Conservation (phyloP, 2,888 invertebrate genomes). For the Iphiclides podalirius region DNA sequence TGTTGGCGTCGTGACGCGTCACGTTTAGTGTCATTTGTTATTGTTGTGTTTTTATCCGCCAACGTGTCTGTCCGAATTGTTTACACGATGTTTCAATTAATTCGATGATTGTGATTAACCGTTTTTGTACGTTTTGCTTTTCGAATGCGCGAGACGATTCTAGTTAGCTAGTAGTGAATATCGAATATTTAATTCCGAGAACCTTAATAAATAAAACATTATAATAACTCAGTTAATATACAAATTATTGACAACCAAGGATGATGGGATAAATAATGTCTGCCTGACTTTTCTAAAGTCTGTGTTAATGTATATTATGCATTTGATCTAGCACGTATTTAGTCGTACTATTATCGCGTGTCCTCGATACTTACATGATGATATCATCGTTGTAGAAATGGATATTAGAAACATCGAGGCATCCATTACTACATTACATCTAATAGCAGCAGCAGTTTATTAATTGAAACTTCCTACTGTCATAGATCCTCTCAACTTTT, state of each 20-base stretch:
- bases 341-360: not conserved
- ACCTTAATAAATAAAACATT: too few species aligned
- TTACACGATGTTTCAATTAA: slow-evolving; percentile 29
- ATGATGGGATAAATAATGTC: too few species aligned
- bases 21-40: slow-evolving; percentile 13
- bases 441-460: too few species aligned
- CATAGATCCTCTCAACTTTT: too few species aligned
- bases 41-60: slow-evolving; percentile 15
- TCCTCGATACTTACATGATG: not conserved
- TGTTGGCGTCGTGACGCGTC: slow-evolving; percentile 6
- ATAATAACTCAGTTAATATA: too few species aligned
- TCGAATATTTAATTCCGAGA: too few species aligned
- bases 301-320: too few species aligned
- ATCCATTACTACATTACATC: not conserved
- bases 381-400: not conserved
- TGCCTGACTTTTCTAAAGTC: too few species aligned
- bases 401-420: not conserved
- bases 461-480: too few species aligned
- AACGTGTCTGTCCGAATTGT: slow-evolving; percentile 9
- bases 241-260: too few species aligned
- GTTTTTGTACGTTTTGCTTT: slow-evolving; percentile 31
- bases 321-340: not conserved
- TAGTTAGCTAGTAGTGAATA: too few species aligned
- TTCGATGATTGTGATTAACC: slow-evolving; percentile 31
- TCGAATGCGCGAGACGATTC: too few species aligned